Conservation (phyloP, 1,140 invertebrate genomes). For the Brachionus sp. region DNA sequence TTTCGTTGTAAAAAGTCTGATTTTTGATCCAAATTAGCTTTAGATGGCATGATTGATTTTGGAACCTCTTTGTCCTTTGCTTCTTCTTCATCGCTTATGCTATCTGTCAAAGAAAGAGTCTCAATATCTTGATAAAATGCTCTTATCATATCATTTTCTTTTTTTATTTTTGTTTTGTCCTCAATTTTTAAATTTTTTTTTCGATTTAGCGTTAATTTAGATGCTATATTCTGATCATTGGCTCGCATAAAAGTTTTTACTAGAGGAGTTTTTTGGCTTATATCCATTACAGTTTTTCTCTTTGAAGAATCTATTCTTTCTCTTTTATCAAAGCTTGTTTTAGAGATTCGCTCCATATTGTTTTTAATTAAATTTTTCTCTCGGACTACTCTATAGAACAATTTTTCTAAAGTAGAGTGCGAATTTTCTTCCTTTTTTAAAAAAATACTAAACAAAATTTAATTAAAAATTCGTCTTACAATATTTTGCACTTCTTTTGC, state of each 20-base stretch:
- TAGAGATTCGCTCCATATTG: background rate
- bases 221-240: background rate
- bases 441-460: background rate
- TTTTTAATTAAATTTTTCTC: background rate
- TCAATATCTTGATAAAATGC: background rate
- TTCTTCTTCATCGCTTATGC: background rate
- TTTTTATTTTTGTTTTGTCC: background rate
- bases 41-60: background rate
- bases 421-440: background rate
- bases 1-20: conserved; percentile 5
- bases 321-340: conserved; percentile 20
- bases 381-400: background rate
- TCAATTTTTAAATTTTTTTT: background rate
- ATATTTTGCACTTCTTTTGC: background rate
- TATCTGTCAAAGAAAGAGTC: background rate
- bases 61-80: background rate
- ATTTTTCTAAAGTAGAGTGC: background rate
- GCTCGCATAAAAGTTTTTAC: background rate
- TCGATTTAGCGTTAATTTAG: background rate
- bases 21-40: background rate
- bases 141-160: conserved; percentile 2
- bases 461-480: background rate
- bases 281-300: background rate
- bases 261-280: background rate
- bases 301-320: conserved; percentile 21